phyloP scores from a whole-genome alignment of 2,113 vertebrate genomes.

The Rhegmatorhina hoffmannsi region DNA sequence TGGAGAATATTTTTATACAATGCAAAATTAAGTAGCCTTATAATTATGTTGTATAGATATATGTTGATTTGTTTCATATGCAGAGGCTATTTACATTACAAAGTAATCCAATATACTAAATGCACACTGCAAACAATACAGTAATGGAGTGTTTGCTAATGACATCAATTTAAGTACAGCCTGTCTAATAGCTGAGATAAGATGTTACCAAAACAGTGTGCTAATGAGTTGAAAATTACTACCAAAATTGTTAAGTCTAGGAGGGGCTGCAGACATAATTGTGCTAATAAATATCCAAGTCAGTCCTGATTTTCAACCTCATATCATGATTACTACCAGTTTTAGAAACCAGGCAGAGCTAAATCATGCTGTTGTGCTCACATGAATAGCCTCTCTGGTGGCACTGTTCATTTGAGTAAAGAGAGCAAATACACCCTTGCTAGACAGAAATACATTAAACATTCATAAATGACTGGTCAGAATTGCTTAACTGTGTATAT shows the following conservation, averaged over 20 bases:
- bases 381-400: not conserved
- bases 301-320: constrained; percentile 18
- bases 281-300: constrained; percentile 43
- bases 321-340: not conserved
- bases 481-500: not conserved
- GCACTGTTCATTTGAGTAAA: not conserved
- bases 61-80: constrained; percentile 42
- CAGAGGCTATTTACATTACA: constrained; percentile 26
- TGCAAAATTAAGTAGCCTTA: constrained; percentile 28
- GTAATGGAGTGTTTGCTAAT: constrained; percentile 42
- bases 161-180: constrained; percentile 45
- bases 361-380: not conserved
- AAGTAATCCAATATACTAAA: constrained; percentile 35
- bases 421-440: not conserved
- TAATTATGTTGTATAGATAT: constrained; percentile 31
- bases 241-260: constrained; percentile 12
- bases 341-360: not conserved
- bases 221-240: constrained; percentile 63
- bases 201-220: constrained; percentile 18
- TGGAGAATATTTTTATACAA: constrained; percentile 25
- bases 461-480: not conserved
- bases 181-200: constrained; percentile 46
- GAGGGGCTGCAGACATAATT: not conserved
- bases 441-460: not conserved
- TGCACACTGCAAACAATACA: constrained; percentile 28